Conservation (phyloP, 2,113 vertebrate species). For the Antennarius striatus region DNA sequence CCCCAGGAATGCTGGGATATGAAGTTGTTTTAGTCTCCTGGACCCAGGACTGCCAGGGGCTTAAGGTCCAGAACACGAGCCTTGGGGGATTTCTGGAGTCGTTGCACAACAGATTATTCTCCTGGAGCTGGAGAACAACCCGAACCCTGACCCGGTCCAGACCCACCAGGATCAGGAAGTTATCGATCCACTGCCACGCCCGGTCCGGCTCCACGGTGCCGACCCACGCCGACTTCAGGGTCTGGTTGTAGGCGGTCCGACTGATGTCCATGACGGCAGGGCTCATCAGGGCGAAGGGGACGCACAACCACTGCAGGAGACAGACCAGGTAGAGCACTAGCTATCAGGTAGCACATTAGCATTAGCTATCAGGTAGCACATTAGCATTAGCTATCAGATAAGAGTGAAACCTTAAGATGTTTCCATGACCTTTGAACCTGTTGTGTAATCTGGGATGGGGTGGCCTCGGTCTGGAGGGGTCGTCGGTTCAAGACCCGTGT, state of each 20-base stretch:
- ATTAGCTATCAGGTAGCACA: too few species aligned
- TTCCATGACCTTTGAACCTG: too few species aligned
- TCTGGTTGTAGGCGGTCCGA: slow-evolving; percentile 61
- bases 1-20: slow-evolving; percentile 5
- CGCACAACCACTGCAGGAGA: slow-evolving; percentile 61
- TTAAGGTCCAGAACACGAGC: too few species aligned
- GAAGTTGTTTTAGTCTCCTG: neutral
- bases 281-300: slow-evolving; percentile 64
- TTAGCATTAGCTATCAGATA: too few species aligned
- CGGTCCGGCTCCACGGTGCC: slow-evolving; percentile 53
- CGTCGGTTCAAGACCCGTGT: too few species aligned
- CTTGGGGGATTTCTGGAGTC: too few species aligned
- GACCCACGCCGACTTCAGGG: slow-evolving; percentile 63
- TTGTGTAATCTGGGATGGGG: too few species aligned
- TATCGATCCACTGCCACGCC: slow-evolving; percentile 70
- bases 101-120: too few species aligned
- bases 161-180: slow-evolving; percentile 68
- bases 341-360: too few species aligned
- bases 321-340: too few species aligned
- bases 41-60: neutral
- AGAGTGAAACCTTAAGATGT: too few species aligned
- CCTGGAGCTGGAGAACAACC: neutral
- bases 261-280: slow-evolving; percentile 60
- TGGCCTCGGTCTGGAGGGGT: too few species aligned
- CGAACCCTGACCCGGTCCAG: neutral